phyloP scores from a whole-genome alignment of 2,888 invertebrate species.

The Cheiracanthium punctorium region DNA sequence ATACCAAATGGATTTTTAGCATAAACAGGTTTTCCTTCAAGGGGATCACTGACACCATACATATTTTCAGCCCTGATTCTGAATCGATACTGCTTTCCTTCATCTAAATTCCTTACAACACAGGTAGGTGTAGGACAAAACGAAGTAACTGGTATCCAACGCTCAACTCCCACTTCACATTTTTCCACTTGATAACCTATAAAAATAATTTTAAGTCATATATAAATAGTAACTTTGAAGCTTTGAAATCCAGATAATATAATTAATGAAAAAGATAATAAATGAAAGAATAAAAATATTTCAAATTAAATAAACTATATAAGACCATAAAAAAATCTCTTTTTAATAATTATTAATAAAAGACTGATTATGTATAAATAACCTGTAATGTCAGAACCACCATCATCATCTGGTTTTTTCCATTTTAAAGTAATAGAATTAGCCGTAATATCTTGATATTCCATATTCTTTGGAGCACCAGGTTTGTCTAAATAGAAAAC shows the following conservation, averaged over 20 bases:
- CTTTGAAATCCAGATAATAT: no score
- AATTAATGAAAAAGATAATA: no score
- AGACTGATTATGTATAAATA: conserved; percentile 37
- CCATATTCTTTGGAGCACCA: conserved; percentile 89
- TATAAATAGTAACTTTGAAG: no score
- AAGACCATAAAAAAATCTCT: no score
- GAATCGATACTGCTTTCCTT: conserved; percentile 97
- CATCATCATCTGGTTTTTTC: conserved; percentile 92
- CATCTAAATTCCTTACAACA: conserved; percentile 89
- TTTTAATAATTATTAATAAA: neutral
- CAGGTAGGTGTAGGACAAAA: conserved; percentile 92
- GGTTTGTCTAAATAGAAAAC: conserved; percentile 86
- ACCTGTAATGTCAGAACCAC: conserved; percentile 91
- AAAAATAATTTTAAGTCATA: no score
- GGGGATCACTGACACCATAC: conserved; percentile 96
- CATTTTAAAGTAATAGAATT: conserved; percentile 91
- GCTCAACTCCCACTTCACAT: conserved; percentile 91
- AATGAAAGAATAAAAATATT: no score
- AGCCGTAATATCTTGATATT: conserved; percentile 88
- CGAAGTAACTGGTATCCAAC: conserved; percentile 95
- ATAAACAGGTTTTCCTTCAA: conserved; percentile 91
- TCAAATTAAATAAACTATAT: no score
- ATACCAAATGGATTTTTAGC: conserved; percentile 93
- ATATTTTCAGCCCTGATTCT: conserved; percentile 98
- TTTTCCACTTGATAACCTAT: conserved; percentile 95